Evolutionary conservation across 2,797 vertebrate genomes (phyloP).

Genomic region (Coccyzus lansbergi): DNA sequence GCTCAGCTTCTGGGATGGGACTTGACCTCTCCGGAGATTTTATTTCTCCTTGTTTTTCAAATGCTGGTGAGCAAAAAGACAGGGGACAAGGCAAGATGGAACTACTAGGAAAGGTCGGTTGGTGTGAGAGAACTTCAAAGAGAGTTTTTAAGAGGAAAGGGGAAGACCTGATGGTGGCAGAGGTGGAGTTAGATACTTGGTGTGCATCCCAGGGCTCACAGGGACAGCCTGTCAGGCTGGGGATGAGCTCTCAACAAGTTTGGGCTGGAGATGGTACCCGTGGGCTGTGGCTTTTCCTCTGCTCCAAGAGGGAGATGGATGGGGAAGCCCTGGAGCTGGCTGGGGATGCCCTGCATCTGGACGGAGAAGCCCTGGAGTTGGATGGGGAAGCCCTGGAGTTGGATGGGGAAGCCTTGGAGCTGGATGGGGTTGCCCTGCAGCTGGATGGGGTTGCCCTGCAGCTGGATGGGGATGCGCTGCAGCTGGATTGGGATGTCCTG

Average conservation of each 20-base stretch:
- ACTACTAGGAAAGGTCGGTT: not conserved
- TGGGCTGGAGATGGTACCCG: not conserved
- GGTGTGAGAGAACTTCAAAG: not conserved
- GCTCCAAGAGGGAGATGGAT: not conserved
- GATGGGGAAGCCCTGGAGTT: too few species aligned
- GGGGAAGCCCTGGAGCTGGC: not conserved
- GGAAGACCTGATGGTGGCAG: not conserved
- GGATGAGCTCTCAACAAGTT: not conserved
- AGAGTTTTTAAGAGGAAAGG: not conserved
- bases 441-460: too few species aligned
- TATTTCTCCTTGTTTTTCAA: not conserved
- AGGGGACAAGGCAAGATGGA: not conserved
- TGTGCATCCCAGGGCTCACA: fast-evolving
- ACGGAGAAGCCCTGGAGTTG: too few species aligned
- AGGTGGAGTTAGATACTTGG: not conserved
- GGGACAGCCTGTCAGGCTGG: not conserved
- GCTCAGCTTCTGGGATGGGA: not conserved
- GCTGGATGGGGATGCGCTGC: not conserved
- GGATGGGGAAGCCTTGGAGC: too few species aligned
- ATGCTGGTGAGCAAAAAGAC: not conserved
- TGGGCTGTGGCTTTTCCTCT: not conserved
- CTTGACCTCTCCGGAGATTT: too few species aligned
- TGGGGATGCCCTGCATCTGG: too few species aligned
- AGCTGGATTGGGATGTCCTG: too few species aligned
- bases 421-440: too few species aligned